Evolutionary conservation across 2,797 vertebrate species (phyloP), one percentile per base, ranked within the genome.

Genomic region (Phrynocephalus vlangalii): DNA sequence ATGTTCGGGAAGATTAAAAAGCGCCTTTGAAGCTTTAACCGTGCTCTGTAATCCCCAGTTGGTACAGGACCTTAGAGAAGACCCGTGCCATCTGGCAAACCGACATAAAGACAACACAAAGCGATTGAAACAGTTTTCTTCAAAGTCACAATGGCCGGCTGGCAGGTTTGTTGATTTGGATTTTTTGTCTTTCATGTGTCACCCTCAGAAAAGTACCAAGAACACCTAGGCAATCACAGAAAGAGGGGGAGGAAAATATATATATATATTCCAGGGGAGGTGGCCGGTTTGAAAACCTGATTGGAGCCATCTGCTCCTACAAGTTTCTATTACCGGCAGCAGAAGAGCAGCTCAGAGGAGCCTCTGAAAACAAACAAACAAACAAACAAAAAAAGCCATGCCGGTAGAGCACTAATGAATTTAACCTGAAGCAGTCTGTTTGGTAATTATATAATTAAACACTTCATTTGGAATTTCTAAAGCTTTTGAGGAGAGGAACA

Each of bases 1-100:
- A 99, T 98, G 98, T 99, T 98, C 97, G 97, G 97, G 96, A 98
- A 98, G 98, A 99, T 99, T 99, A 99, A 98, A 98, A 98, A 97
- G 97, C 96, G 95, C 97, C 99, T 99, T 99, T 99, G 98, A 99
- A 99, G 98, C 98, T 96, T 93, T 96, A 97, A 97, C 97, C 97
- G 97, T 97, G 97, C 97, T 97, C 97, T 96, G 96, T 96, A 96
- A 96, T 96, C 97, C 96, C 96, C 96, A 44, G 95, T 97, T 97
- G 96, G 97, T 97, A 97, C 97, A 97, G 96, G 97, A 97, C 98
- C 97, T 97, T 97, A 97, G 98, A 97, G 98, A 97, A 96, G 97
- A 97, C 97, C 98, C 97, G 96, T 97, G 97, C 98, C 98, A 98
- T 99, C 98, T 98, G 98, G 98, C 97, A 98, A 97, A 97, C 96